Evolutionary conservation across 2,888 invertebrate genomes (phyloP).

Genomic region (Ctena decussata): DNA sequence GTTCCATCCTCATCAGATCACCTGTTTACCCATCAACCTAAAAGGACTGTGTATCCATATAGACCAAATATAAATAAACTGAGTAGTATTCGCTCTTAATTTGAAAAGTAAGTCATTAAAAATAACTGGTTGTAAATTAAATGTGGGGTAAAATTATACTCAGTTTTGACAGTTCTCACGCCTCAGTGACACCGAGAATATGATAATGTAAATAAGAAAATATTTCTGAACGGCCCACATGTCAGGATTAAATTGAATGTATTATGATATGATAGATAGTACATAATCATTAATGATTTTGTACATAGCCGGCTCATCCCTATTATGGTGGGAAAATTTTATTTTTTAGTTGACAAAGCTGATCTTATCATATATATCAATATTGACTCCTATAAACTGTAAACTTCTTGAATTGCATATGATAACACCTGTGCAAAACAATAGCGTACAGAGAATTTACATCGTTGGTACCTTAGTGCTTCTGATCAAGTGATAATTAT

Average conservation of each 20-base stretch:
- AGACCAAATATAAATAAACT: no score
- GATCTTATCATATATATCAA: neutral
- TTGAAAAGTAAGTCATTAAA: neutral
- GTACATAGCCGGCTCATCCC: neutral
- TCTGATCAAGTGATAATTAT: no score
- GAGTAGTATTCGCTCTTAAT: neutral
- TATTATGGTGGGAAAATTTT: neutral
- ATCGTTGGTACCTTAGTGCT: no score
- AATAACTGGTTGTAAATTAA: neutral
- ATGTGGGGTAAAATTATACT: neutral
- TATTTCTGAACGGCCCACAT: neutral
- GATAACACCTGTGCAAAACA: no score
- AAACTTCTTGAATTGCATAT: no score
- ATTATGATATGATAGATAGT: neutral
- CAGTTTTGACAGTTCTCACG: neutral
- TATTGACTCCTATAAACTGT: no score
- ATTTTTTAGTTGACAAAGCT: neutral
- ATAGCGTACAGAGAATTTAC: no score
- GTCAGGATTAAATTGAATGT: constrained; percentile 1
- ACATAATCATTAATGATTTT: neutral
- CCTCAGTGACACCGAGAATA: neutral
- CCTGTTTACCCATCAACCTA: no score
- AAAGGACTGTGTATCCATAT: no score
- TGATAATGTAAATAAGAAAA: neutral
- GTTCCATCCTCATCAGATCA: no score